Percentiles rank a stretch among this genome's conserved stretches.
phyloP scores from a whole-genome alignment of 2,797 vertebrate species.

The Erethizon dorsatum region DNA sequence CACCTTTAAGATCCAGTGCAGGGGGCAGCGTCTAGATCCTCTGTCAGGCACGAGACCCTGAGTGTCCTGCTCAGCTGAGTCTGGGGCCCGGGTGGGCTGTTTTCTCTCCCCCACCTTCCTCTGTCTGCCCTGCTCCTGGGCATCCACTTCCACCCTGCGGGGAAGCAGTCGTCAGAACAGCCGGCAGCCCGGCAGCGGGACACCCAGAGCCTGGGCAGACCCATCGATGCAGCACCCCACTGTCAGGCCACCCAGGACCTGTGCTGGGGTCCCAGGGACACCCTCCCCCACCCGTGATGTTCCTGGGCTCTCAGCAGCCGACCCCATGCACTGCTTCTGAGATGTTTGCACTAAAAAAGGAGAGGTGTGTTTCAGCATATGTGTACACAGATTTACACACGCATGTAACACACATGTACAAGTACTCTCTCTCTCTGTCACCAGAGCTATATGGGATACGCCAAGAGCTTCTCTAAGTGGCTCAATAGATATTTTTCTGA shows the following conservation, averaged over 20 bases:
- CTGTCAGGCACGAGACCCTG: background rate
- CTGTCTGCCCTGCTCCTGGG: background rate
- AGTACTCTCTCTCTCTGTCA: background rate
- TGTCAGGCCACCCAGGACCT: background rate
- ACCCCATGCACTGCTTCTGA: background rate
- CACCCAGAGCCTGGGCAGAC: no score
- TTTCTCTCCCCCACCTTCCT: background rate
- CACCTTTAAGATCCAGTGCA: background rate
- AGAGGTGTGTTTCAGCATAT: background rate
- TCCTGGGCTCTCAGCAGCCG: no score
- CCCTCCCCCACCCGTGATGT: background rate
- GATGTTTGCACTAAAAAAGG: background rate
- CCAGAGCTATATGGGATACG: background rate
- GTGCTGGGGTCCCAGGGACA: background rate
- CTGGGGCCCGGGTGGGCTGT: background rate
- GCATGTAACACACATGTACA: background rate
- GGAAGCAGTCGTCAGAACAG: background rate
- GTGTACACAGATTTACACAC: background rate
- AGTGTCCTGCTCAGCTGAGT: background rate
- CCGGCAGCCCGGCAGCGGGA: background rate
- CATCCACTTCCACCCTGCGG: background rate
- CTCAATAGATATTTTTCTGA: background rate
- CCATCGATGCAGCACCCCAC: background rate
- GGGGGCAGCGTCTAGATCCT: background rate
- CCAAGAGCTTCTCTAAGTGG: background rate